Evolutionary conservation across 1,140 invertebrate species (phyloP), one percentile per base, ranked within the genome.

Genomic region (Rhysida immarginata): DNA sequence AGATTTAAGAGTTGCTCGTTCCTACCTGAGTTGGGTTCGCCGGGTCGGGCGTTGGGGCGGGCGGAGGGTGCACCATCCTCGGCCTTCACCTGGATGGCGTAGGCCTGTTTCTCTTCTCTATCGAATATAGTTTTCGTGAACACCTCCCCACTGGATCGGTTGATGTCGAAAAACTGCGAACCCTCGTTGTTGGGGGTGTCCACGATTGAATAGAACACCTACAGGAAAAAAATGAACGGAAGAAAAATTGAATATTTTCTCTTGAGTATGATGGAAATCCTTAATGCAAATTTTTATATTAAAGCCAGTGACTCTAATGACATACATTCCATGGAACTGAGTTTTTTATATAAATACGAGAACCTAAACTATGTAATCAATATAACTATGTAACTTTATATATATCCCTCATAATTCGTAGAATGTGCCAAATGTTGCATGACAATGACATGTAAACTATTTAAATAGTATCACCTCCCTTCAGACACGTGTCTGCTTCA

Each of bases 91-190:
- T 92, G 87, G 61, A 96, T 71, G 11, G 90, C 90, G 71, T 95
- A 96, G 26, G 91, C 90, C 68, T 94, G 88, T 75, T 92, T 92
- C 70, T 93, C 88, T 59, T 92, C 82, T 75, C 93, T 86, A 64
- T 75, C 73, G 75, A 96, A 95, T 58, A 92, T 83, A 46, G 88
- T 76, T 70, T 91, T 92, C 1, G 91, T 95, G 71, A 87, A 93
- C 61, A 96, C 85, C 71, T 94, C 89, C 0, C 92, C 92, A 14
- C 87, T 88, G 67, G 93, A 84, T 66, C 83, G 77, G 73, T 94
- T 91, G 68, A 96, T 94, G 71, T 91, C 86, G 71, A 95, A 96
- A 73, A 85, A 93, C 69, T 91, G 85, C 69, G 91, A 91, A 54
- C 89, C 89, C 67, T 91, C 87, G 71, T 92, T 93, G 56, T 84